Evolutionary conservation across 1,140 invertebrate species (phyloP), one percentile per base, ranked within the genome.

Genomic region (Bactericera cockerelli): DNA sequence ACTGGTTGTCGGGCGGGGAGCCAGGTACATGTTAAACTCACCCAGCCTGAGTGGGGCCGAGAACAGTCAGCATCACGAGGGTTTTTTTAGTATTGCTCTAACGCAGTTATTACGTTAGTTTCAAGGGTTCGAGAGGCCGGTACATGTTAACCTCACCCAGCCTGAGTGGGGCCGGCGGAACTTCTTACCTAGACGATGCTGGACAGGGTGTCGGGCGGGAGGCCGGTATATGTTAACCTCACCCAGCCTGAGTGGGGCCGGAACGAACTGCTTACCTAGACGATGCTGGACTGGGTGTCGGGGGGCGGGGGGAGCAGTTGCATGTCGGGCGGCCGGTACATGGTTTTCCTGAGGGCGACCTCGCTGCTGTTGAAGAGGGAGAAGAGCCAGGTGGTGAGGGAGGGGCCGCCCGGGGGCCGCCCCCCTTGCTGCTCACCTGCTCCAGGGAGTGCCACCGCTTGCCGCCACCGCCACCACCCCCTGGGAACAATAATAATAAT

Each of bases 401-500:
- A 76, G 59, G 59, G 59, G 39, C 64, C 68, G 13, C 28, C 28
- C 28, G 4, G 28, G 28, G 28, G n/a, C n/a, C 28, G 59, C 65
- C 73, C 65, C 68, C 70, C 65, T 75, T 76, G 21, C 83, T 73
- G 63, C 80, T 78, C 10, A 69, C 65, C 21, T 67, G 65, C 74
- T 88, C 85, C 22, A 87, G 71, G n/a, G 86, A 88, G 63, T 78
- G 79, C 81, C 84, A 88, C 65, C 82, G 77, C 70, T 86, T 85
- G 22, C 78, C 28, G 4, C 28, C 28, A 6, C 28, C 28, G 4
- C 28, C 28, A 13, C 28, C 28, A n/a, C n/a, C n/a, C n/a, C 28
- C 28, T 31, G 28, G 13, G 28, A 31, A 13, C 28, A 31, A 31
- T n/a, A n/a, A n/a, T n/a, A n/a, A n/a, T n/a, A n/a, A n/a, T n/a